Base-by-base conservation (phyloP, 2,113 vertebrate genomes). In the Hepsetus odoe region DNA sequence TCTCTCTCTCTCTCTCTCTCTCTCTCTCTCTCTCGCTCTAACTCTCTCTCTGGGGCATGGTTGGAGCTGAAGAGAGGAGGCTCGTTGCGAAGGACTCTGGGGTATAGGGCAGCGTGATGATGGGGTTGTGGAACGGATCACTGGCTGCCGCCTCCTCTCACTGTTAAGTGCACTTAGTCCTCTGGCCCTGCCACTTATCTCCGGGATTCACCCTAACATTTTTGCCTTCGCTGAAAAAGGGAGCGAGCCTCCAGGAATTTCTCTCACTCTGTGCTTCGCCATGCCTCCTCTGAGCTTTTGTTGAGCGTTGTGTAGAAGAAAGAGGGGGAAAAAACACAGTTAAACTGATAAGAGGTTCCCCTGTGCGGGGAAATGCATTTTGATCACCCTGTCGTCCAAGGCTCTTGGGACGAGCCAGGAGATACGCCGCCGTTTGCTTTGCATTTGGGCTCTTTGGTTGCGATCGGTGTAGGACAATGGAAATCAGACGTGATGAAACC, bases 81-180 rank as follows among this genome's bases (percentile, higher is more conserved):
- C 65, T 71, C 71, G 13, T 14, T 74, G 40, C 58, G 51, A 72
- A 82, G 69, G 72, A 77, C 30, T 32, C 33, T 35, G 77, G 81
- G 79, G 77, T 68, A 72, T 81, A 35, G 74, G 83, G 69, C 79
- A 79, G 80, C 79, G 78, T 85, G 81, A 79, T 88, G 85, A 87
- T 80, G 77, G 81, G n/a, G 72, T 78, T 75, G 80, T 80, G 83
- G 82, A 83, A 89, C 66, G 80, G 86, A 84, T 87, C 80, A 56
- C 83, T 83, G 83, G 84, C 82, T 77, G 69, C 79, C n/a, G 69
- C 67, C 69, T 80, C 32, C 33, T 38, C 77, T 62, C 55, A 72
- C 62, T 77, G 84, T 87, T 86, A 90, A 90, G 90, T 90, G 90
- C 88, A 89, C 89, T 91, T 87, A 87, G 85, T 85, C 85, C 76